Evolutionary conservation across 2,888 invertebrate species (phyloP), one percentile per base, ranked within the genome.

Genomic region (Lydus trimaculatus): DNA sequence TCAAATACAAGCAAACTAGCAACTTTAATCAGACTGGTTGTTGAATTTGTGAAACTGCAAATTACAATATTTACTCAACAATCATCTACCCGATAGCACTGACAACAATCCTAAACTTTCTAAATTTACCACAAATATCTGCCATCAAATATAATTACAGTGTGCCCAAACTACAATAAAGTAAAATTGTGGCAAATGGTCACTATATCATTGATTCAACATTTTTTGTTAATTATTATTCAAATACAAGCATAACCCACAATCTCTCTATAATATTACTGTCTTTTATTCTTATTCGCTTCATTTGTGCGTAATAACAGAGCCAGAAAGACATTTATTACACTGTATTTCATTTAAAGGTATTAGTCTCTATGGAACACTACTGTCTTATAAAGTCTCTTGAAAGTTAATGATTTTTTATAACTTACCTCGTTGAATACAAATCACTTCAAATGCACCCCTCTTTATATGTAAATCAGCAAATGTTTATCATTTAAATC

Each of bases 51-150:
- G 20, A 20, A 17, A 48, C 48, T 48, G 48, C 20, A 48, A 48
- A 48, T 48, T 48, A 48, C 48, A 20, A 48, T 48, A 48, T 48
- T 48, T 48, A 48, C 48, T 48, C 48, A 48, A 48, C 20, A 48
- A 48, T 48, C 48, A 48, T 20, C 11, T 17, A 48, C 48, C 20
- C 20, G 13, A 48, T 48, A 48, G 20, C 9, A 48, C 48, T 20
- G 48, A 48, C 20, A 48, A 48, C 48, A 20, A 48, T 23, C 20
- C 48, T 20, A 20, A 48, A 48, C 48, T 48, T 48, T 48, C 48
- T 11, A 20, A 48, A 20, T 20, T 20, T 13, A 48, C 48, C 48
- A 48, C 48, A 48, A 48, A 48, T 23, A 48, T 36, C 36, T 15
- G 7, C 36, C 15, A 36, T 48, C 48, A 48, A 11, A 20, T 20